These are phyloP conservation scores for Conistra vaccinii DNA, from an alignment of 2,888 invertebrate species.

Conservation along the genomic window DNA sequence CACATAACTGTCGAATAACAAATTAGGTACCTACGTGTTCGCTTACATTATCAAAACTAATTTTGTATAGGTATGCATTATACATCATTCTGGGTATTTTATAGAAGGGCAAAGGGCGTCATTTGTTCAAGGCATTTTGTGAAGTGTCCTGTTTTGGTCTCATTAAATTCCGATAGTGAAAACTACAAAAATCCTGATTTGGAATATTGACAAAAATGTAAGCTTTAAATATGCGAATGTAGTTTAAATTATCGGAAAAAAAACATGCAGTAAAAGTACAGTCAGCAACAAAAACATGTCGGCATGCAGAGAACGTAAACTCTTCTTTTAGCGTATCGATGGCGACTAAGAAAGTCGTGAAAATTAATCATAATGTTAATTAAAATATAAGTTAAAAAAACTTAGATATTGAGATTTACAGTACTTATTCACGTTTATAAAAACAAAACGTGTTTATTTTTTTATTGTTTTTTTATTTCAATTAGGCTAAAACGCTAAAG, in stretches of 20 bases:
- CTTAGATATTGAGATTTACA: neutral
- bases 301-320: neutral
- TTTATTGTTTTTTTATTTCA: too few relatives aligned
- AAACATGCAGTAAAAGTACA: neutral
- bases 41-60: neutral
- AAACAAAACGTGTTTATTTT: too few relatives aligned
- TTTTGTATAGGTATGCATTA: neutral
- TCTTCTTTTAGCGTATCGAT: too few relatives aligned
- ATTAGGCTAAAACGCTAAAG: neutral
- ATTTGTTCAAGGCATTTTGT: neutral
- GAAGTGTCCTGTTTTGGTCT: neutral
- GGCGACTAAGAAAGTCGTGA: too few relatives aligned
- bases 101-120: neutral
- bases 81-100: neutral
- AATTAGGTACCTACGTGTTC: conserved; percentile 2
- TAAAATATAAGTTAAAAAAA: neutral
- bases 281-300: conserved; percentile 18
- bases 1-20: conserved; percentile 14
- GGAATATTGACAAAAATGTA: neutral
- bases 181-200: neutral
- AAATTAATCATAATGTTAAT: neutral
- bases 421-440: neutral
- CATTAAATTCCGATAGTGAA: neutral
- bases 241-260: neutral
- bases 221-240: neutral